Percentiles rank a stretch among this genome's conserved stretches.
Conservation (phyloP, 1,140 invertebrate genomes). For the Musca vetustissima region DNA sequence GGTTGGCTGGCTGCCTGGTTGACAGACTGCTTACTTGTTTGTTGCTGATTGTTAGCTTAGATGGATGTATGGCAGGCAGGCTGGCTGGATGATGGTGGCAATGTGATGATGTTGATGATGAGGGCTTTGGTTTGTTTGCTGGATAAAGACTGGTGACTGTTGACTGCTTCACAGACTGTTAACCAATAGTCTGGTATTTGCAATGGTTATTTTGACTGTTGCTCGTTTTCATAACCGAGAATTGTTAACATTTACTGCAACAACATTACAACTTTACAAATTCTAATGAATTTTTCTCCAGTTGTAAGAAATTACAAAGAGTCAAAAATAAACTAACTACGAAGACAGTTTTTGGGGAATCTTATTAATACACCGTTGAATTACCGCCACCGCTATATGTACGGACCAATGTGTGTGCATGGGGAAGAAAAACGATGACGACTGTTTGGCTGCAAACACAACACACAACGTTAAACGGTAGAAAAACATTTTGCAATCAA, state of each 20-base stretch:
- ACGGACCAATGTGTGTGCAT: neutral
- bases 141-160: neutral
- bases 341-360: too few species aligned
- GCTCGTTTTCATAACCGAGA: neutral
- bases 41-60: too few species aligned
- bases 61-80: too few species aligned
- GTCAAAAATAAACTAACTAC: too few species aligned
- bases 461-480: neutral
- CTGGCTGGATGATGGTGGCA: neutral
- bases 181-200: conserved; percentile 1
- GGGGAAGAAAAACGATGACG: conserved; percentile 7
- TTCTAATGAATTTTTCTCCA: neutral
- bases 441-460: conserved; percentile 20
- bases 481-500: conserved; percentile 6
- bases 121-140: too few species aligned
- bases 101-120: conserved; percentile 6
- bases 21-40: too few species aligned
- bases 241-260: neutral
- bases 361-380: too few species aligned
- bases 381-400: neutral
- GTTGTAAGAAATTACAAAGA: too few species aligned
- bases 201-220: neutral
- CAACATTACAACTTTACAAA: neutral
- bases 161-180: neutral
- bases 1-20: too few species aligned